Conservation (phyloP, 2,113 vertebrate species). For the Etheostoma spectabile region DNA sequence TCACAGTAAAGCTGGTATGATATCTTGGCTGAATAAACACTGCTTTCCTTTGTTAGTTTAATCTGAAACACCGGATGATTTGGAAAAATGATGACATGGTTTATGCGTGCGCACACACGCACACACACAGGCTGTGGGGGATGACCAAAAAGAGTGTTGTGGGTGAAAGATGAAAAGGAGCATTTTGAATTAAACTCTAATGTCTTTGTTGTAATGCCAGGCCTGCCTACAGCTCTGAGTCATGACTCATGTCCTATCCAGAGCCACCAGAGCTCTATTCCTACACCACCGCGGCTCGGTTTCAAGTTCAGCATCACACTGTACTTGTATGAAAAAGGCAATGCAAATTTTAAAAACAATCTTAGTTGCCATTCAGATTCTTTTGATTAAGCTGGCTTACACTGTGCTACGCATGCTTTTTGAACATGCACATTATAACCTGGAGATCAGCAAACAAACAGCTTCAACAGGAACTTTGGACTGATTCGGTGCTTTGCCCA, state of each 20-base stretch:
- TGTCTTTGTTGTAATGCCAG: slow-evolving; percentile 70
- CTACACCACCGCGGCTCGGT: slow-evolving; percentile 8
- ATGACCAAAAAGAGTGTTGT: slow-evolving; percentile 53
- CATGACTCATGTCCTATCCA: slow-evolving; percentile 71
- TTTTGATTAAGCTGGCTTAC: slow-evolving; percentile 37
- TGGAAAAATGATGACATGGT: slow-evolving; percentile 19
- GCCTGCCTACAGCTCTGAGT: slow-evolving; percentile 61
- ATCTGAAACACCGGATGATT: slow-evolving; percentile 53
- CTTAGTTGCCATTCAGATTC: slow-evolving; percentile 37
- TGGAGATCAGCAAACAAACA: slow-evolving; percentile 6
- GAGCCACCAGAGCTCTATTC: slow-evolving; percentile 48
- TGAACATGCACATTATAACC: background rate
- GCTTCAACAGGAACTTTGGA: background rate
- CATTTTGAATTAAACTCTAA: slow-evolving; percentile 45
- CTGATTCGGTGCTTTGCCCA: slow-evolving; percentile 13
- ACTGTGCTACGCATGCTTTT: slow-evolving; percentile 1
- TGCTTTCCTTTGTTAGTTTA: slow-evolving; percentile 39
- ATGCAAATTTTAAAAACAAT: slow-evolving; percentile 37
- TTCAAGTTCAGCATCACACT: slow-evolving; percentile 35
- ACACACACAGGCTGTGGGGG: slow-evolving; percentile 40
- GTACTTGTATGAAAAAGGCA: slow-evolving; percentile 3
- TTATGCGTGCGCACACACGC: slow-evolving; percentile 9
- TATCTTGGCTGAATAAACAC: slow-evolving; percentile 55
- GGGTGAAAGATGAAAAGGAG: slow-evolving; percentile 68
- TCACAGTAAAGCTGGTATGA: slow-evolving; percentile 23